These are phyloP conservation scores for Clarias magur DNA, from an alignment of 2,113 vertebrate species.

Conservation along the genomic window DNA sequence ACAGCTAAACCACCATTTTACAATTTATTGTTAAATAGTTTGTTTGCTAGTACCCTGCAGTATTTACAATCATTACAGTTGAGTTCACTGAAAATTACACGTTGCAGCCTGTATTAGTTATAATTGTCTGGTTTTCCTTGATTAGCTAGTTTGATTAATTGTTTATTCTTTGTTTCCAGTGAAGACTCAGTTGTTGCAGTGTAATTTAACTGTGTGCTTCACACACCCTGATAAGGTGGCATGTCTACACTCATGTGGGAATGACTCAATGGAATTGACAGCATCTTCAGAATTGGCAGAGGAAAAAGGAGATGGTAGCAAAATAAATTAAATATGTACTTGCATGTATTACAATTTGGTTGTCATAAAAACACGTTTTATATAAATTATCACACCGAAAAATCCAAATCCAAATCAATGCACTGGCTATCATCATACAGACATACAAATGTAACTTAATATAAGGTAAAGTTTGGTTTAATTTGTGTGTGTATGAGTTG, in stretches of 20 bases:
- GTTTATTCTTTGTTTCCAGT: constrained; percentile 67
- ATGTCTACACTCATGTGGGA: constrained; percentile 61
- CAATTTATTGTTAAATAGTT: background rate
- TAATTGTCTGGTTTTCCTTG: background rate
- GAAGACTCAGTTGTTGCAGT: constrained; percentile 78
- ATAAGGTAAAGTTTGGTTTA: background rate
- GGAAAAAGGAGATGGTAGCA: constrained; percentile 57
- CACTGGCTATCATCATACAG: background rate
- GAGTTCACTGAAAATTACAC: background rate
- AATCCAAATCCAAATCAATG: background rate
- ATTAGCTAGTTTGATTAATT: background rate
- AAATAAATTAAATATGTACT: background rate
- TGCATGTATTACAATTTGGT: background rate
- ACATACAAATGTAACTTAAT: background rate
- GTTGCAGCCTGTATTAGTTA: background rate
- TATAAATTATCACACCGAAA: constrained; percentile 11
- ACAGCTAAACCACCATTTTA: background rate
- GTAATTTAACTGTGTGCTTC: constrained; percentile 83
- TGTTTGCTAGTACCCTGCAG: background rate
- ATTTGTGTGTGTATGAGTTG: background rate
- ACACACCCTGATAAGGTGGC: constrained; percentile 66
- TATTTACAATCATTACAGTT: background rate
- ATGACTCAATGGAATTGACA: constrained; percentile 41
- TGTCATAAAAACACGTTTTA: constrained; percentile 3
- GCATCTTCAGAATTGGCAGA: constrained; percentile 51